phyloP scores from a whole-genome alignment of 2,113 vertebrate genomes.

The Atractosteus spatula region DNA sequence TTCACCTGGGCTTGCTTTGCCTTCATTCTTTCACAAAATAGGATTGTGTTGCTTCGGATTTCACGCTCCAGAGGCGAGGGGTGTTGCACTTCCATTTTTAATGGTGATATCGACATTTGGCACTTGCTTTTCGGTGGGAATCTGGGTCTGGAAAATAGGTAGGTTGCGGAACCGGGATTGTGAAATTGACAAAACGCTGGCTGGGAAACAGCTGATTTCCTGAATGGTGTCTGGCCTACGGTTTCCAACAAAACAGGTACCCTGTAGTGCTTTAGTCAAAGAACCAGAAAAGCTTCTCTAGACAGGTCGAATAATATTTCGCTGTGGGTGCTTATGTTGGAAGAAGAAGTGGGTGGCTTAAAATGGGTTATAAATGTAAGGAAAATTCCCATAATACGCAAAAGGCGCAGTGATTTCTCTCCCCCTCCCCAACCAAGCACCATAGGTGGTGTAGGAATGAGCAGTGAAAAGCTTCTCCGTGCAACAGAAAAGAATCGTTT shows the following conservation, averaged over 20 bases:
- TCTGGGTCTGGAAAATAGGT: constrained; percentile 53
- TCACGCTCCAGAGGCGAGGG: not conserved
- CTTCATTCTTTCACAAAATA: not conserved
- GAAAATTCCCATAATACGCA: no score
- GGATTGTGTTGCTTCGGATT: not conserved
- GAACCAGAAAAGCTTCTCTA: no score
- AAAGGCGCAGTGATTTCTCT: no score
- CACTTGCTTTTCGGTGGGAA: constrained; percentile 38
- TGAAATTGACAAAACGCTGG: not conserved
- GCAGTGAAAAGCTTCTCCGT: no score
- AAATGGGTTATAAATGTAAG: no score
- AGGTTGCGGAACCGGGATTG: constrained; percentile 3
- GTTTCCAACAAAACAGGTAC: not conserved
- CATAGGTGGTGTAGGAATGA: no score
- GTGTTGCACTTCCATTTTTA: not conserved
- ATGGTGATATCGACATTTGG: constrained; percentile 34
- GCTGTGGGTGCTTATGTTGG: no score
- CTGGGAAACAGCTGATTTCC: constrained; percentile 11
- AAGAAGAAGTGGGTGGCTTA: no score
- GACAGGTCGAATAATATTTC: no score
- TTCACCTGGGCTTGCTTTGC: constrained; percentile 46
- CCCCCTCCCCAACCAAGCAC: no score
- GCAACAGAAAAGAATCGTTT: no score
- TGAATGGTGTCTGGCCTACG: not conserved
- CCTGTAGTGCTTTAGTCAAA: not conserved